Conservation (phyloP, 2,797 vertebrate genomes). For the Gephyroberyx darwinii region DNA sequence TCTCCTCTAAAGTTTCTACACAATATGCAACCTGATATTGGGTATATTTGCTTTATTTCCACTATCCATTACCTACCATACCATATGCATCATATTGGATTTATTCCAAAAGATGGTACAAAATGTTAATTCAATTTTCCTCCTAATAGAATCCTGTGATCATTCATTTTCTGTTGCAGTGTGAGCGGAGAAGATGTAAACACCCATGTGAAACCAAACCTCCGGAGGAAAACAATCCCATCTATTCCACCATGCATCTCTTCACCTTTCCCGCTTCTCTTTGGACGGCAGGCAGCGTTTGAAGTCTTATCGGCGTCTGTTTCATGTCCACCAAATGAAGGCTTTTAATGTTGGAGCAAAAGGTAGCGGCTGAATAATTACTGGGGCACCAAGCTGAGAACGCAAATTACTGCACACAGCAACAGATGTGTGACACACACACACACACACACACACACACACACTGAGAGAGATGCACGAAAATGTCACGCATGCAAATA, state of each 20-base stretch:
- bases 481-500: conserved; percentile 50
- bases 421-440: conserved; percentile 77
- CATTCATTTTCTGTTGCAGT: conserved; percentile 54
- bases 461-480: conserved; percentile 43
- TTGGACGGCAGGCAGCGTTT: conserved; percentile 74
- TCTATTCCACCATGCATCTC: conserved; percentile 75
- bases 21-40: conserved; percentile 23
- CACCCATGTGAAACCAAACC: conserved; percentile 65
- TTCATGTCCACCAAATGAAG: conserved; percentile 83
- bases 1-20: conserved; percentile 29
- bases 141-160: conserved; percentile 57
- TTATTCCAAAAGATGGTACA: conserved; percentile 42
- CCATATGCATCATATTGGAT: conserved; percentile 25
- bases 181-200: conserved; percentile 60
- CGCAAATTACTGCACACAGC: conserved; percentile 80
- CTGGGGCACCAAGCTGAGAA: conserved; percentile 82
- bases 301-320: conserved; percentile 81
- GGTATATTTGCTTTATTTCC: too few relatives aligned
- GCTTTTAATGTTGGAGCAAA: conserved; percentile 83
- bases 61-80: background rate
- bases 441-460: conserved; percentile 35
- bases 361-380: conserved; percentile 83
- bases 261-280: conserved; percentile 78
- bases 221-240: conserved; percentile 75
- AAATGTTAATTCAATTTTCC: conserved; percentile 60